A percentile compares a stretch with the other conserved stretches of the same genome.
phyloP scores from a whole-genome alignment of 2,797 vertebrate species.

The Sebastes cheni region DNA sequence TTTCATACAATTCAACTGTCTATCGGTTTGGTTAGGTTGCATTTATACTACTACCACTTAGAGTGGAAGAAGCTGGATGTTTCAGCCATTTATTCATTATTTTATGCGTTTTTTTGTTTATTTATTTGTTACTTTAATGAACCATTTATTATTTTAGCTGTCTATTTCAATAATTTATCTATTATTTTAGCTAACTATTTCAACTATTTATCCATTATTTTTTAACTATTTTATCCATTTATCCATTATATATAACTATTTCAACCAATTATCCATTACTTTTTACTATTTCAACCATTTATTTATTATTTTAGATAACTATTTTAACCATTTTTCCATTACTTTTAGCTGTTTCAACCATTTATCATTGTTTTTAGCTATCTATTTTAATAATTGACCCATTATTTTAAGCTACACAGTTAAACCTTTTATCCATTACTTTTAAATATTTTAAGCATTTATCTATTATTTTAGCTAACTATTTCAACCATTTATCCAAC shows the following conservation, averaged over 20 bases:
- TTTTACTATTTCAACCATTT: neutral
- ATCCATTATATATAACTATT: too few relatives aligned
- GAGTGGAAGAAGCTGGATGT: rapidly evolving
- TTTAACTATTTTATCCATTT: neutral
- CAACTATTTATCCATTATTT: neutral
- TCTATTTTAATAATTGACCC: neutral
- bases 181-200: neutral
- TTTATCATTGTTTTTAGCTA: neutral
- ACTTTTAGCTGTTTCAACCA: neutral
- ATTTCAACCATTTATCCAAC: neutral
- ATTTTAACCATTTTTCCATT: neutral
- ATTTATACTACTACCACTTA: too few relatives aligned
- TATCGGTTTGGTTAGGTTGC: too few relatives aligned
- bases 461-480: neutral
- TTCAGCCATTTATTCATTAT: neutral
- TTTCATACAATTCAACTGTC: too few relatives aligned
- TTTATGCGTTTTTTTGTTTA: neutral
- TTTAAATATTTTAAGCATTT: neutral
- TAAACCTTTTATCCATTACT: neutral
- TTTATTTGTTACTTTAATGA: neutral
- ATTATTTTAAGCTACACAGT: neutral
- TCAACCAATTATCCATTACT: neutral
- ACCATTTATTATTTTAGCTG: too few relatives aligned
- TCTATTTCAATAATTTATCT: neutral
- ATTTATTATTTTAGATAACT: neutral